Conservation (phyloP, 1,140 invertebrate species). For the Geopemphigus sp. region DNA sequence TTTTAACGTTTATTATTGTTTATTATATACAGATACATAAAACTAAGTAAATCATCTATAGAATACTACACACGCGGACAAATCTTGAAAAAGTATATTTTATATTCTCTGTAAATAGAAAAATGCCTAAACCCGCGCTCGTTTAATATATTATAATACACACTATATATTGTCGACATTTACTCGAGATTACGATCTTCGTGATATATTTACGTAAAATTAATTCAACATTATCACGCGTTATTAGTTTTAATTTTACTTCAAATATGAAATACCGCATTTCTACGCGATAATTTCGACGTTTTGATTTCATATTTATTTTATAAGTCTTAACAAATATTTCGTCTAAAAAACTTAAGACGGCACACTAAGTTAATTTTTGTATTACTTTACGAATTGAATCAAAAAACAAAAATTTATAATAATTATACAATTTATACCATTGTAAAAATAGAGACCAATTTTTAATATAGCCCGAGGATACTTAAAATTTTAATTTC, state of each 20-base stretch:
- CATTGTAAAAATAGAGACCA: background rate
- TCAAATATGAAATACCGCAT: background rate
- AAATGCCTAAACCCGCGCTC: conserved; percentile 25
- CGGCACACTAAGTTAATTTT: too few relatives aligned
- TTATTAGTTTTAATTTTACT: background rate
- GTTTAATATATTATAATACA: background rate
- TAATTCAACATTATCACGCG: background rate
- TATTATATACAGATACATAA: too few relatives aligned
- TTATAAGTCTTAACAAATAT: conserved; percentile 8
- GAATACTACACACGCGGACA: too few relatives aligned
- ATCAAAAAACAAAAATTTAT: too few relatives aligned
- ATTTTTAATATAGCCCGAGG: too few relatives aligned
- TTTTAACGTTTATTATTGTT: conserved; percentile 12
- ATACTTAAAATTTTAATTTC: background rate
- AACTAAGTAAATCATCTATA: too few relatives aligned
- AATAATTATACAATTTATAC: conserved; percentile 10
- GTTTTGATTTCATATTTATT: conserved; percentile 19
- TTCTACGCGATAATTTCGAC: background rate
- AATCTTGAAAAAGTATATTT: conserved; percentile 13
- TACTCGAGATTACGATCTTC: background rate
- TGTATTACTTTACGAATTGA: too few relatives aligned
- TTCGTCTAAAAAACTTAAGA: too few relatives aligned
- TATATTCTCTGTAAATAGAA: conserved; percentile 11
- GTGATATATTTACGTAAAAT: background rate
- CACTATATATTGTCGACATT: background rate